phyloP scores from a whole-genome alignment of 1,140 invertebrate species.

The Drosophila oshimai region DNA sequence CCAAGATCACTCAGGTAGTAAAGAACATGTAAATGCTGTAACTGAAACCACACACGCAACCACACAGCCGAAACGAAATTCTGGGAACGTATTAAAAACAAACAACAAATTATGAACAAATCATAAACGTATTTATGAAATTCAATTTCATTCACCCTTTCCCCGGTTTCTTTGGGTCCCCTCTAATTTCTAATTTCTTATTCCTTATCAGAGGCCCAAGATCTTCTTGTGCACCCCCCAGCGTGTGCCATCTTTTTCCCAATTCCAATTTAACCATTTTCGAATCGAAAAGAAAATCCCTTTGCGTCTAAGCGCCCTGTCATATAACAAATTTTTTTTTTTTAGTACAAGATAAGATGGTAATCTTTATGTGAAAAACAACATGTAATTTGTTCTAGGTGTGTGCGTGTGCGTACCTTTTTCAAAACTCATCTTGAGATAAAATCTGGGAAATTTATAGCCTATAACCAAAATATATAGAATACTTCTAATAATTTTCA shows the following conservation, averaged over 20 bases:
- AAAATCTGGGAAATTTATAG: slow-evolving; percentile 77
- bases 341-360: slow-evolving; percentile 78
- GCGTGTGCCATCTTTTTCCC: slow-evolving; percentile 69
- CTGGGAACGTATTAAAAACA: slow-evolving; percentile 60
- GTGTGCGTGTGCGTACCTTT: slow-evolving; percentile 43
- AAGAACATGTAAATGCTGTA: slow-evolving; percentile 2
- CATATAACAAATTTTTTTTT: slow-evolving; percentile 72
- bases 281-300: slow-evolving; percentile 31
- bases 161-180: neutral
- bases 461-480: slow-evolving; percentile 77
- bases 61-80: slow-evolving; percentile 29
- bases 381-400: slow-evolving; percentile 76
- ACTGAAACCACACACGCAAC: slow-evolving; percentile 45
- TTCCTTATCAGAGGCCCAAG: slow-evolving; percentile 51
- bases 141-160: slow-evolving; percentile 68
- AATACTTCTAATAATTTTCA: slow-evolving; percentile 81
- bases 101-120: slow-evolving; percentile 73
- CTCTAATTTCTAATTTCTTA: slow-evolving; percentile 12
- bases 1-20: slow-evolving; percentile 43
- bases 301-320: slow-evolving; percentile 70
- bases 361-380: slow-evolving; percentile 81
- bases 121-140: slow-evolving; percentile 77
- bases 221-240: slow-evolving; percentile 69
- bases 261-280: slow-evolving; percentile 41
- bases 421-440: slow-evolving; percentile 73